Evolutionary conservation across 2,797 vertebrate genomes (phyloP), one percentile per base, ranked within the genome.

Genomic region (Dryobates pubescens): DNA sequence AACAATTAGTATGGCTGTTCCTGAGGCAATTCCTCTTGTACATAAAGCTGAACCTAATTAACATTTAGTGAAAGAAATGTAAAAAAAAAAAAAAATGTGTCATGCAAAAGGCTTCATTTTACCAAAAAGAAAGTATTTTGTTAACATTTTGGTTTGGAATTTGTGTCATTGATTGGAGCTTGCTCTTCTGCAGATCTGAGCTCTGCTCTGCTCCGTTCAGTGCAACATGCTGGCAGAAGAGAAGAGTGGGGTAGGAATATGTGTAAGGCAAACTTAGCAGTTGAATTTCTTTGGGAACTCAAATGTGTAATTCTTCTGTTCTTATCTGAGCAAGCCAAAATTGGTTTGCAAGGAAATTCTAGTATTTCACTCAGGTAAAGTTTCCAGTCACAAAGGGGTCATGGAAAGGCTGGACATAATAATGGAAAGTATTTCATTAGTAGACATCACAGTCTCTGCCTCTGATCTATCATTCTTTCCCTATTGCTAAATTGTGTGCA

Each of bases 81-180:
- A 38, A 6, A 29, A 38, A n/a, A n/a, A n/a, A n/a, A n/a, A n/a
- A 49, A 47, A 47, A 18, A 43, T 1, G 2, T 54, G 9, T 1
- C 22, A 24, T 30, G 4, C 2, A 82, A 84, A 84, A 71, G 2
- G 2, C 5, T 67, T 75, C 61, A 5, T 23, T 83, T 63, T 59
- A 57, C 4, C 27, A 26, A n/a, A 29, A 24, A 15, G 6, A 47
- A 54, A 9, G 3, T 27, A 58, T 30, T 75, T 61, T 32, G 2
- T 11, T 43, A 69, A 34, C 0, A 58, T 29, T 74, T 73, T 80
- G 3, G 2, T 32, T 74, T 79, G 30, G 69, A 86, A 86, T 68
- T 71, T n/a, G 9, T 51, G 18, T 38, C 47, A 61, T 4, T 53
- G 12, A n/a, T 6, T n/a, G 15, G 27, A 72, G 11, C 68, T 85